These are phyloP conservation scores for Homarus gammarus DNA, from an alignment of 2,888 invertebrate species.

Conservation along the genomic window DNA sequence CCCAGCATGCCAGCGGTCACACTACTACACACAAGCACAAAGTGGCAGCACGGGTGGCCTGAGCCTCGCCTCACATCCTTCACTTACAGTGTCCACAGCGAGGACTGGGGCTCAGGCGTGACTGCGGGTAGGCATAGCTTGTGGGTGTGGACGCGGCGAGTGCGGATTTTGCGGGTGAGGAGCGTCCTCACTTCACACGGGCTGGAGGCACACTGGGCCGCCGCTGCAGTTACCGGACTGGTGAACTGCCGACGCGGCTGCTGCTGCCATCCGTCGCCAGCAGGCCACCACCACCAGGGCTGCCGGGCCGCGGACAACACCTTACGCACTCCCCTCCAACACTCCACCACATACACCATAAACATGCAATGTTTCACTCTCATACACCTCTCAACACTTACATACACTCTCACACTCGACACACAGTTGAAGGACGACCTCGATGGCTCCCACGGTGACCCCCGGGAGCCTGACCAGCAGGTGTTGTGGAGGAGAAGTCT, in stretches of 20 bases:
- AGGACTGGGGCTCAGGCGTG: conserved; percentile 61
- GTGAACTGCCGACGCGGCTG: conserved; percentile 57
- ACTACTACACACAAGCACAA: conserved; percentile 49
- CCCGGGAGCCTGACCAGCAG: not conserved
- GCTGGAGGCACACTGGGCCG: conserved; percentile 67
- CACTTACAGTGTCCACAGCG: conserved; percentile 66
- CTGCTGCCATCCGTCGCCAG: conserved; percentile 63
- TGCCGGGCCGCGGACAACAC: conserved; percentile 45
- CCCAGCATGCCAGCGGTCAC: conserved; percentile 59
- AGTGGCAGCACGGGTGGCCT: conserved; percentile 19
- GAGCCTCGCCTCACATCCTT: conserved; percentile 40
- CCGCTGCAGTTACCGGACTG: conserved; percentile 55
- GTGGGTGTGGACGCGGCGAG: conserved; percentile 62
- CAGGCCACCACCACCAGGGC: conserved; percentile 54
- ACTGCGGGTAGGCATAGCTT: conserved; percentile 63
- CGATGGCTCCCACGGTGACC: not conserved
- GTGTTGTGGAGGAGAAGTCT: not conserved
- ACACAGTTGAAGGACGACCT: not conserved
- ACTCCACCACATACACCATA: conserved; percentile 30
- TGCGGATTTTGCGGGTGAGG: conserved; percentile 42
- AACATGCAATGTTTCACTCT: conserved; percentile 27
- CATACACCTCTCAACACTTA: not conserved
- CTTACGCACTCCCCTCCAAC: conserved; percentile 18
- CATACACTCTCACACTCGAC: not conserved
- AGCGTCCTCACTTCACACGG: conserved; percentile 62